Evolutionary conservation across 2,888 invertebrate genomes (phyloP).

Genomic region (Drosophila niveifrons): DNA sequence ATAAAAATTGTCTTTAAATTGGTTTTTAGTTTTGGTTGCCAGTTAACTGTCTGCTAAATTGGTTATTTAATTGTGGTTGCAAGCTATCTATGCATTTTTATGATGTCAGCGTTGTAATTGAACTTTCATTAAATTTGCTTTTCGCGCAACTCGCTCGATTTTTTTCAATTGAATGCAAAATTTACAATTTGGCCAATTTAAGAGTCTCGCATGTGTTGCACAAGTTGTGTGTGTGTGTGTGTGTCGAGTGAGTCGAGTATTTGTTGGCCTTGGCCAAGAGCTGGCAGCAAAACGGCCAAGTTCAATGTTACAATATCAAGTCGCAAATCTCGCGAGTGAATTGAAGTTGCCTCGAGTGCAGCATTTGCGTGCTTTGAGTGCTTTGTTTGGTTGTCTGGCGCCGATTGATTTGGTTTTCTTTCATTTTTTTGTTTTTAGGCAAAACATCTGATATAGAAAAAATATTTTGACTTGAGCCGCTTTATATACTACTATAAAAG

Average conservation of each 20-base stretch:
- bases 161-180: too few species aligned
- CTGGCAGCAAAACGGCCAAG: slow-evolving; percentile 28
- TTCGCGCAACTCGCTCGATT: background rate
- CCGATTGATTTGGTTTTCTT: slow-evolving; percentile 16
- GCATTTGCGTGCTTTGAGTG: slow-evolving; percentile 3
- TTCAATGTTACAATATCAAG: slow-evolving; percentile 38
- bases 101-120: too few species aligned
- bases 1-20: too few species aligned
- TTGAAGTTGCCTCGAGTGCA: slow-evolving; percentile 23
- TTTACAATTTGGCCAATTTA: background rate
- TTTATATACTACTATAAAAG: background rate
- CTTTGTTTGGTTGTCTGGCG: background rate
- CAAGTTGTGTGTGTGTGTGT: slow-evolving; percentile 2
- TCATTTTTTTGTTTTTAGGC: background rate
- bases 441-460: slow-evolving; percentile 8
- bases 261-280: slow-evolving; percentile 33
- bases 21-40: too few species aligned
- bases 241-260: slow-evolving; percentile 3
- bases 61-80: too few species aligned
- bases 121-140: background rate
- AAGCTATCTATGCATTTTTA: too few species aligned
- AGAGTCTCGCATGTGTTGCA: background rate
- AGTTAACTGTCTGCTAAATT: too few species aligned
- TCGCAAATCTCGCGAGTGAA: slow-evolving; percentile 6
- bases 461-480: background rate